These are phyloP conservation scores for Percina caprodes DNA, from an alignment of 2,113 vertebrate species.

Conservation along the genomic window DNA sequence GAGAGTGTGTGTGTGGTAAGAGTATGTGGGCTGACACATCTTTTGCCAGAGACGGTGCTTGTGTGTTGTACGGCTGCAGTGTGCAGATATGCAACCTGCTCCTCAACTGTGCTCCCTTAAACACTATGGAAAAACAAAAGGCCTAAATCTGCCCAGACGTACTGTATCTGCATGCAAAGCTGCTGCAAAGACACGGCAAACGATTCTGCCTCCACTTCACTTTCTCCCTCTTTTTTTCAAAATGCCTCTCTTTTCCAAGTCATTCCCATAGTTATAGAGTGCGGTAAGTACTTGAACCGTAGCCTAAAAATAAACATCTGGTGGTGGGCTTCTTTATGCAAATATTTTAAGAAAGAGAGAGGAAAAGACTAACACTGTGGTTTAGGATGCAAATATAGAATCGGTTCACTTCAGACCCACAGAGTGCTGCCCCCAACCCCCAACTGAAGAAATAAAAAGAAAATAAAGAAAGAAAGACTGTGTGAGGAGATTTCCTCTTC, in stretches of 20 bases:
- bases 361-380: constrained; percentile 73
- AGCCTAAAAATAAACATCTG: constrained; percentile 86
- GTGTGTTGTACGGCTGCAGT: constrained; percentile 64
- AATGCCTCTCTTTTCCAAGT: constrained; percentile 54
- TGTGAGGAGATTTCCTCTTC: constrained; percentile 80
- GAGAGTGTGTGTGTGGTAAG: constrained; percentile 68
- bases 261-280: constrained; percentile 73
- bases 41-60: constrained; percentile 59
- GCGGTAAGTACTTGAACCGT: constrained; percentile 79
- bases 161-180: constrained; percentile 51
- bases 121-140: constrained; percentile 72
- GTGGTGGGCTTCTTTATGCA: constrained; percentile 81
- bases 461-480: constrained; percentile 76
- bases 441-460: constrained; percentile 70
- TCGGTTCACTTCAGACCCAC: constrained; percentile 76
- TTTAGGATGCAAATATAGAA: constrained; percentile 83
- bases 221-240: constrained; percentile 20
- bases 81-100: constrained; percentile 76
- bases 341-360: constrained; percentile 74
- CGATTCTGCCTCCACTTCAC: constrained; percentile 50
- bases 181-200: constrained; percentile 63
- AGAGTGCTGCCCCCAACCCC: constrained; percentile 63
- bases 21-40: constrained; percentile 61
- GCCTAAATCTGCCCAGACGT: constrained; percentile 75
- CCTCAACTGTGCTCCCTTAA: constrained; percentile 60